These are phyloP conservation scores for Lutraria rhynchaena DNA, from an alignment of 1,140 invertebrate genomes.

Conservation along the genomic window DNA sequence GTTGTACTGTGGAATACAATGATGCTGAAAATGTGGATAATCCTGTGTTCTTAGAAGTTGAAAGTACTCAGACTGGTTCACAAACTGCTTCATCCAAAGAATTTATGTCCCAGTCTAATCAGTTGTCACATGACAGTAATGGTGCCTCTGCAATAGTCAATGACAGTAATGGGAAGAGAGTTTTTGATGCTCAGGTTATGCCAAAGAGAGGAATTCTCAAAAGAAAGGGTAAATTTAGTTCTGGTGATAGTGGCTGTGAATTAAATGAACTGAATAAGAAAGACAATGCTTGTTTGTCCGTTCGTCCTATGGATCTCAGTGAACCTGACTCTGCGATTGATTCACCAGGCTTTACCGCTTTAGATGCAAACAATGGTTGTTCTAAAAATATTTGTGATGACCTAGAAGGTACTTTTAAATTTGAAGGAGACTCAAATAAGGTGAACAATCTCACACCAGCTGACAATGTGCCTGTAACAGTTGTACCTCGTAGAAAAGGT, in stretches of 20 bases:
- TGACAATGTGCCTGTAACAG: conserved; percentile 31
- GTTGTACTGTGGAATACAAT: conserved; percentile 2
- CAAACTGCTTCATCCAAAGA: background rate
- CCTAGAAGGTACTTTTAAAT: conserved; percentile 49
- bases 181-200: conserved; percentile 75
- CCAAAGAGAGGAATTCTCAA: conserved; percentile 78
- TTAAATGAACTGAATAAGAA: conserved; percentile 67
- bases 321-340: conserved; percentile 53
- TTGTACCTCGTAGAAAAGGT: conserved; percentile 66
- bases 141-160: background rate
- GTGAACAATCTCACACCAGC: background rate
- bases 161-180: conserved; percentile 54
- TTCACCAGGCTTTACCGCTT: conserved; percentile 42
- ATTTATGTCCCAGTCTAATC: conserved; percentile 27
- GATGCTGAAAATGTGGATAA: conserved; percentile 19
- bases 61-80: conserved; percentile 22
- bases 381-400: conserved; percentile 11
- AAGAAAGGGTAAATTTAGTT: conserved; percentile 75
- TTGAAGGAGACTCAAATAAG: conserved; percentile 25
- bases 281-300: conserved; percentile 29
- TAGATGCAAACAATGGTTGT: background rate
- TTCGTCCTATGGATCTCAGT: conserved; percentile 52
- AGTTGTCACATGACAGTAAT: conserved; percentile 1
- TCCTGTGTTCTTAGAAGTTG: conserved; percentile 40
- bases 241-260: conserved; percentile 76